phyloP scores from a whole-genome alignment of 2,113 vertebrate species.

The Malurus alboscapulatus region DNA sequence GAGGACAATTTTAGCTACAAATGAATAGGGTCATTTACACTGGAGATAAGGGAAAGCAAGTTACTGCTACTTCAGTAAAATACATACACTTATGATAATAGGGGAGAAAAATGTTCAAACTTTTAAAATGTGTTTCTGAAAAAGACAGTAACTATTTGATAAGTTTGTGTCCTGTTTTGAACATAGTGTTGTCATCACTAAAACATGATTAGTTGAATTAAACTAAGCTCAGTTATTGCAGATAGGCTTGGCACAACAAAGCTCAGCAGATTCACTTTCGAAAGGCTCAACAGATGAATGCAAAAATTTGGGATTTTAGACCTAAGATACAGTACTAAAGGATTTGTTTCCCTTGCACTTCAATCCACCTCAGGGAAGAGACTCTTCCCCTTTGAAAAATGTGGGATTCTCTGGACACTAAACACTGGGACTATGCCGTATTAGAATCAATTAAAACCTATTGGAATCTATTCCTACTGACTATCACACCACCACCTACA shows the following conservation, averaged over 20 bases:
- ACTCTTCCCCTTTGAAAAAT: neutral
- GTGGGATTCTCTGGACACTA: neutral
- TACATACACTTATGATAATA: neutral
- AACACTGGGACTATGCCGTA: neutral
- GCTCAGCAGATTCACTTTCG: neutral
- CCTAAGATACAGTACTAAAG: neutral
- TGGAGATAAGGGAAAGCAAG: neutral
- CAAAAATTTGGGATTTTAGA: neutral
- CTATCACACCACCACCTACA: neutral
- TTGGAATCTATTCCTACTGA: neutral
- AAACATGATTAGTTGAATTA: neutral
- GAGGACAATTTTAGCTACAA: neutral
- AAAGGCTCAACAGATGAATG: neutral
- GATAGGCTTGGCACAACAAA: neutral
- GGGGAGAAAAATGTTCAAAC: neutral
- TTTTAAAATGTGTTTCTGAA: neutral
- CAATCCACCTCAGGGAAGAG: neutral
- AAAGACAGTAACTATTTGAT: neutral
- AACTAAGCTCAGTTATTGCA: neutral
- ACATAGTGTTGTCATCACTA: neutral
- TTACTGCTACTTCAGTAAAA: slow-evolving; percentile 3
- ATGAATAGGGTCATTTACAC: neutral
- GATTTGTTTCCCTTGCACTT: neutral
- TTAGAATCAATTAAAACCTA: neutral
- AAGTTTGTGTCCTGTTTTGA: neutral